Conservation (phyloP, 2,888 invertebrate genomes). For the Polymixis flavicincta region DNA sequence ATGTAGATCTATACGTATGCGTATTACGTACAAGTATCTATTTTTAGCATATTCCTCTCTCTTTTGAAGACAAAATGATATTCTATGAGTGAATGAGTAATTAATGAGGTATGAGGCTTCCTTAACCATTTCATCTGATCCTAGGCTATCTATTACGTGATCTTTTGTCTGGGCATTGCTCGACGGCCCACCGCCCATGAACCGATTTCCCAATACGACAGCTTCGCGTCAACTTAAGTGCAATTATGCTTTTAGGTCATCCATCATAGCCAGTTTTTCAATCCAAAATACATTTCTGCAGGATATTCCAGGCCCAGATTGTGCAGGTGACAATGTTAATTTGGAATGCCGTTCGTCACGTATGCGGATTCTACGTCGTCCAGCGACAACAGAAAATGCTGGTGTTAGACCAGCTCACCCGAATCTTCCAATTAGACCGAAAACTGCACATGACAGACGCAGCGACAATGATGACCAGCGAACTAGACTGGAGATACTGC, state of each 20-base stretch:
- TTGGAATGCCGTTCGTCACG: conserved; percentile 2
- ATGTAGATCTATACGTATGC: no score
- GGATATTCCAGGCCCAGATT: conserved; percentile 43
- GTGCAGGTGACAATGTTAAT: conserved; percentile 29
- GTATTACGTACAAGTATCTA: background rate
- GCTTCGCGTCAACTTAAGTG: background rate
- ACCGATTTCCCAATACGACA: background rate
- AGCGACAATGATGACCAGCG: conserved; percentile 67
- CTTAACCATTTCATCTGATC: background rate
- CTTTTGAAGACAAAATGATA: background rate
- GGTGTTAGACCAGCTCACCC: conserved; percentile 76
- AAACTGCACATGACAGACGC: conserved; percentile 77
- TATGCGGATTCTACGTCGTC: conserved; percentile 71
- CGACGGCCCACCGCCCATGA: no score
- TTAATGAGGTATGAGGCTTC: background rate
- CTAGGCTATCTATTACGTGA: no score
- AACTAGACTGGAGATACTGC: conserved; percentile 81
- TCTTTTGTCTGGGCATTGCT: background rate
- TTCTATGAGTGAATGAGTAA: background rate
- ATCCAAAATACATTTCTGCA: conserved; percentile 3
- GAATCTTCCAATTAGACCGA: conserved; percentile 76
- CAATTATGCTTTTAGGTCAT: background rate
- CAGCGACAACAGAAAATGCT: conserved; percentile 83
- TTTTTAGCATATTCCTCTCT: background rate
- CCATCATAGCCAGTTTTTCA: background rate